Evolutionary conservation across 2,797 vertebrate genomes (phyloP).

Genomic region (Poecilia wingei): DNA sequence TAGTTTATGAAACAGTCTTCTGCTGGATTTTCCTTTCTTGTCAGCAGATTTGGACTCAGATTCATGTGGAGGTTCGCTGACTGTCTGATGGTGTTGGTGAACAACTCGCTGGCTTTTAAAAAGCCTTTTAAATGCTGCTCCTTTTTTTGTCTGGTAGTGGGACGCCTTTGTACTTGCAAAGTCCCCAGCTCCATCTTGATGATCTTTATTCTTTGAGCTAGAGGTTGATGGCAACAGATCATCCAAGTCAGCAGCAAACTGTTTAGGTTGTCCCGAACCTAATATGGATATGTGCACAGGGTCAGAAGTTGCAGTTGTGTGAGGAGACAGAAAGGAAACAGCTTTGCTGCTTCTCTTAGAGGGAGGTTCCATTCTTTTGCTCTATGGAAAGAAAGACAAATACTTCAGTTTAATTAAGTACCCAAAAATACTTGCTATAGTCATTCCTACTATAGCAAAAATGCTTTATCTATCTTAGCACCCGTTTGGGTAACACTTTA

Average conservation of each 20-base stretch:
- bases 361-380: background rate
- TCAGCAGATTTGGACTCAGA: background rate
- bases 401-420: background rate
- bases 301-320: background rate
- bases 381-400: background rate
- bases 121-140: background rate
- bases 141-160: background rate
- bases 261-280: background rate
- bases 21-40: background rate
- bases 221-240: background rate
- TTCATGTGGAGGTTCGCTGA: background rate
- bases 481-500: too few species aligned
- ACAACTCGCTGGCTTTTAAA: background rate
- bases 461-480: background rate
- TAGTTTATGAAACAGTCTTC: background rate
- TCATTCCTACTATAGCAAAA: background rate
- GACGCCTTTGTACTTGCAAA: background rate
- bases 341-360: background rate
- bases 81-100: background rate
- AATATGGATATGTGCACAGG: background rate
- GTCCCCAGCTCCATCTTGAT: background rate
- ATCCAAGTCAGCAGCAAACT: background rate
- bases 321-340: background rate
- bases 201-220: background rate
- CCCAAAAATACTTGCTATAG: too few species aligned